Evolutionary conservation across 2,888 invertebrate species (phyloP), one percentile per base, ranked within the genome.

Genomic region (Dinocampus coccinellae): DNA sequence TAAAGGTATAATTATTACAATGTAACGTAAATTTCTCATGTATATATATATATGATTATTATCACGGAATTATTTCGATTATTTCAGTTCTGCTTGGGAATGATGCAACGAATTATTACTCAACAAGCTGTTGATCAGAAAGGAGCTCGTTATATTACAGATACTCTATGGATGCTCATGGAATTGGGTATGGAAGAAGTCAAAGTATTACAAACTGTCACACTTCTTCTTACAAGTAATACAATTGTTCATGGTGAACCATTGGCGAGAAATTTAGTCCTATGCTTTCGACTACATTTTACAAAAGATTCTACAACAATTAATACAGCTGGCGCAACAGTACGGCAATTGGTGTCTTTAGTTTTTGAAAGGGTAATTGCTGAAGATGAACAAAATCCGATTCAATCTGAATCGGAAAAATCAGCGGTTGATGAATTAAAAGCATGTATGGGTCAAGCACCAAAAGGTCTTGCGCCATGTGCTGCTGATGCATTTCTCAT

Each of bases 301-400:
- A 93, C 97, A 7, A 95, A 96, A 88, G 98, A 99, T 89, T 92
- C 94, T 1, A 97, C 97, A 73, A 98, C 97, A 55, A 95, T 96
- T 63, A 99, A 98, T 87, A 98, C 99, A 11, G 99, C 99, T 7
- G 98, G 98, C 1, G 99, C 99, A 36, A 98, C 98, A 0, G 97
- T 99, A 29, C 90, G 99, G 24, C 99, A 99, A 85, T 90, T 99
- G 33, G 97, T 98, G 24, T 96, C 97, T 24, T 90, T 97, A 69
- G 96, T 97, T 2, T 97, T 97, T 88, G 97, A 97, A 83, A 90
- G 97, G 63, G 95, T 96, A 2, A 90, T 93, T 11, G 91, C 91
- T 0, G 95, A 95, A 86, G 93, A 93, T 79, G 91, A 92, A 77
- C 90, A 91, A 87, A 80, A 75, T 75, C 72, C 79, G n/a, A 81